Evolutionary conservation across 2,797 vertebrate species (phyloP).

Genomic region (Alca torda): DNA sequence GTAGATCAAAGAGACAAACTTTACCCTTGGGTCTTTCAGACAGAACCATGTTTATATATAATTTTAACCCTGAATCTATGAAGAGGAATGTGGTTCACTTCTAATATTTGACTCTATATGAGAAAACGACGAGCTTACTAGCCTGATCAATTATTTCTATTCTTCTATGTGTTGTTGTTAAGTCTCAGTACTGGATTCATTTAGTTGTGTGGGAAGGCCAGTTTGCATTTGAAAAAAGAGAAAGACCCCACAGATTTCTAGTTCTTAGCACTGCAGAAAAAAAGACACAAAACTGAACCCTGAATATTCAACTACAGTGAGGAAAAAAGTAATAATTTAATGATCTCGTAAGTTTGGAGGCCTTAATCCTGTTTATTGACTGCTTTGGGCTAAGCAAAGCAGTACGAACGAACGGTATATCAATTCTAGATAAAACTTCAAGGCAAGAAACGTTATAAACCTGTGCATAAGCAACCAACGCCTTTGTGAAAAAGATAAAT

Average conservation of each 20-base stretch:
- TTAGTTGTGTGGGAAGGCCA: not conserved
- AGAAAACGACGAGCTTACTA: not conserved
- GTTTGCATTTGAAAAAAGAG: not conserved
- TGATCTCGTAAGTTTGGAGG: not conserved
- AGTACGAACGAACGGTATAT: not conserved
- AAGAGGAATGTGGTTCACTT: not conserved
- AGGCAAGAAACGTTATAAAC: not conserved
- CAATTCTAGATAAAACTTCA: not conserved
- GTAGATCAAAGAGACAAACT: not conserved
- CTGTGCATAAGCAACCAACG: not conserved
- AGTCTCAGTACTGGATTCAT: not conserved
- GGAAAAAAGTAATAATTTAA: not conserved
- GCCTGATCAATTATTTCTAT: not conserved
- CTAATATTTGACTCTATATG: not conserved
- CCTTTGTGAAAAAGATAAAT: not conserved
- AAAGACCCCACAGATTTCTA: not conserved
- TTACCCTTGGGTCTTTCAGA: not conserved
- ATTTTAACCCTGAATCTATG: not conserved
- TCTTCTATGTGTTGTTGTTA: not conserved
- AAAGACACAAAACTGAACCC: not conserved
- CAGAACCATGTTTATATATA: not conserved
- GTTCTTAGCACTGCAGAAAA: not conserved
- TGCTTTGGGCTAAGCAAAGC: not conserved
- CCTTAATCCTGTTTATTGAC: not conserved
- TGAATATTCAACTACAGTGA: not conserved